Conservation (phyloP, 2,888 invertebrate genomes). For the Sarcophaga variegata region DNA sequence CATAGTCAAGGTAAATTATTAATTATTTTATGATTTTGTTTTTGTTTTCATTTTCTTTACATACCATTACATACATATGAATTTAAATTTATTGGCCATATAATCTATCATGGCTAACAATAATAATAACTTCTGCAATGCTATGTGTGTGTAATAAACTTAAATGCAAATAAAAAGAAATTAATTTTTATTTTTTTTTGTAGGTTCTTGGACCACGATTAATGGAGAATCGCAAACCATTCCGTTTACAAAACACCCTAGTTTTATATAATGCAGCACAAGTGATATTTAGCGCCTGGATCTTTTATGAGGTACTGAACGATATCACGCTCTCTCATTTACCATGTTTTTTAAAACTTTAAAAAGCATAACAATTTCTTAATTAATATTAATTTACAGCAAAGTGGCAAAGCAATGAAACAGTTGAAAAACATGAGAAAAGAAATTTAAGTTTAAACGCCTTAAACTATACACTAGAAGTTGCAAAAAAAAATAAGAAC, state of each 20-base stretch:
- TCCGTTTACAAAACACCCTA: constrained; percentile 89
- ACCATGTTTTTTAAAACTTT: background rate
- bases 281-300: constrained; percentile 94
- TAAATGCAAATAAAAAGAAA: background rate
- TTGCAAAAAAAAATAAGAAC: background rate
- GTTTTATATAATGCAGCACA: constrained; percentile 93
- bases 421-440: too few species aligned
- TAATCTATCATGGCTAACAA: background rate
- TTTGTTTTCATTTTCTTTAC: constrained; percentile 4
- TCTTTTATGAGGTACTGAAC: constrained; percentile 92
- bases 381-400: constrained; percentile 42
- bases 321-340: background rate
- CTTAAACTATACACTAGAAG: constrained; percentile 22
- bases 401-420: constrained; percentile 19
- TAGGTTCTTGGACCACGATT: constrained; percentile 92
- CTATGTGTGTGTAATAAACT: background rate
- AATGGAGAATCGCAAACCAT: constrained; percentile 96
- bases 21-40: background rate
- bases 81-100: background rate
- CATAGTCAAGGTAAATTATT: constrained; percentile 89
- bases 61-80: background rate
- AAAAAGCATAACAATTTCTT: constrained; percentile 3
- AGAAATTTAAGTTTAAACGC: background rate
- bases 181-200: constrained; percentile 28
- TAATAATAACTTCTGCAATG: background rate